Evolutionary conservation across 2,888 invertebrate genomes (phyloP), one percentile per base, ranked within the genome.

Genomic region (Aquatica leii): DNA sequence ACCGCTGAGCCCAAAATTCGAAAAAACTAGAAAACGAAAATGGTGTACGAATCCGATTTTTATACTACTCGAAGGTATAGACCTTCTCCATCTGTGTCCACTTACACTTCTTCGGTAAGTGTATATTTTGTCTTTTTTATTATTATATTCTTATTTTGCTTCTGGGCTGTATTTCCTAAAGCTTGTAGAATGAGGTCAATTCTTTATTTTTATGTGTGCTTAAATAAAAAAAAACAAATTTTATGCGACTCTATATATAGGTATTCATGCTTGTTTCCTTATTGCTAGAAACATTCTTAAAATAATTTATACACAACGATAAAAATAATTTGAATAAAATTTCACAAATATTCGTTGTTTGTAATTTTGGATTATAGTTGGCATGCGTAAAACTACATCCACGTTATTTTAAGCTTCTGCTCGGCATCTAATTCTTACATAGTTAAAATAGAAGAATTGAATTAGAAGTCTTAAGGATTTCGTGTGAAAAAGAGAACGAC

Each of bases 11-110:
- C 65, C 35, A 54, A 65, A 65, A 24, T 24, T 15, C 53, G 14
- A 80, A 64, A 68, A 63, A 65, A 81, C 77, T 82, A 83, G 69
- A 80, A 57, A 51, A 68, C 66, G 77, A 88, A 85, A 84, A 94
- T 94, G 94, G 94, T 94, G 85, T 94, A 94, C 90, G 93, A 93
- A 86, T 91, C 92, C 87, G 94, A 94, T 86, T 94, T 93, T 85
- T 92, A 93, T 84, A 93, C 94, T 79, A 92, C 91, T 83, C 90
- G 94, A 84, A 90, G 94, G 84, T 90, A 90, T 81, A 86, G 90
- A 82, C 84, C 92, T 83, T 90, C 89, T 66, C 83, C 88, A 69
- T 84, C 86, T 70, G 81, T 86, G 69, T 86, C 89, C 75, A 88
- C 90, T 78, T 91, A 91, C 85, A 89, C 88, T 81, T 87, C 90